Evolutionary conservation across 2,888 invertebrate genomes (phyloP).

Genomic region (Torymus tubicola): DNA sequence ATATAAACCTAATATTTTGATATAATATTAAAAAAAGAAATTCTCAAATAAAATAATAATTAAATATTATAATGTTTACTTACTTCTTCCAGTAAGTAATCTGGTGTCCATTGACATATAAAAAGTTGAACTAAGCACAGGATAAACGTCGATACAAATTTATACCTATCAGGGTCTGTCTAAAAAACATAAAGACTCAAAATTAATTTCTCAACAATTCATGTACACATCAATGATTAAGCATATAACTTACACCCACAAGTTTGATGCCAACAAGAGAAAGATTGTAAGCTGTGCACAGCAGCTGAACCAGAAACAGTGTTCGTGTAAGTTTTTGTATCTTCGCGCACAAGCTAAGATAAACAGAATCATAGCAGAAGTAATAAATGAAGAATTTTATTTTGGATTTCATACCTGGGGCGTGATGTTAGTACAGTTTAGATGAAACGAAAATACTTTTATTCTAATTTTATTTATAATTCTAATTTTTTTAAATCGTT

Average conservation of each 20-base stretch:
- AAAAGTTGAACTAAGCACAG: slow-evolving; percentile 11
- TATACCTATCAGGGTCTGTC: slow-evolving; percentile 22
- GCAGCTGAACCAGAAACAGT: slow-evolving; percentile 3
- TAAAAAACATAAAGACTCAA: background rate
- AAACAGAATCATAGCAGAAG: background rate
- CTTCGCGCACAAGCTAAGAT: background rate
- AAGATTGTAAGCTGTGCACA: slow-evolving; percentile 19
- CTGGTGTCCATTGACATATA: slow-evolving; percentile 20
- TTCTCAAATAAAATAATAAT: too few species aligned
- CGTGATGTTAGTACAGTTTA: too few species aligned
- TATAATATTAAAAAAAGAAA: too few species aligned
- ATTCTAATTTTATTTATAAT: too few species aligned
- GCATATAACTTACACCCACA: slow-evolving; percentile 10
- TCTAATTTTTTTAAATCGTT: too few species aligned
- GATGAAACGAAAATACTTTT: too few species aligned
- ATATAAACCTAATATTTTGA: too few species aligned
- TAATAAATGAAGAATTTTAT: too few species aligned
- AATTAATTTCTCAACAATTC: background rate
- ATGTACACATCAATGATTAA: background rate
- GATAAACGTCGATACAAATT: background rate
- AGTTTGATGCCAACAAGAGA: slow-evolving; percentile 30
- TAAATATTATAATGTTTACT: too few species aligned
- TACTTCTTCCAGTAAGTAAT: slow-evolving; percentile 27
- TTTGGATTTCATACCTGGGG: too few species aligned
- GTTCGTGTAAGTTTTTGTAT: background rate